phyloP scores from a whole-genome alignment of 2,113 vertebrate species.

The Myotis lucifugus region DNA sequence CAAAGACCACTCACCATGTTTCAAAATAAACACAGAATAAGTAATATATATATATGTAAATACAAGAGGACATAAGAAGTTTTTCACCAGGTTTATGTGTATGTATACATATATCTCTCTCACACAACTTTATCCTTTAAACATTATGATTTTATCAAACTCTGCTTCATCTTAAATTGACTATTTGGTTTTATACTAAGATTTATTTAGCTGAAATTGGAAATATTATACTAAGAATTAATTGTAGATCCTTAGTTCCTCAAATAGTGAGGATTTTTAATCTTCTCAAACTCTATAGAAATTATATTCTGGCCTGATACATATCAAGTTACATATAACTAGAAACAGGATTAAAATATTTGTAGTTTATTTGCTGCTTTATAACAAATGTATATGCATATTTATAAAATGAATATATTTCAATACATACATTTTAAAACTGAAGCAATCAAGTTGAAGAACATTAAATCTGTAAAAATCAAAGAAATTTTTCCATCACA shows the following conservation, averaged over 20 bases:
- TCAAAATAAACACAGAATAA: neutral
- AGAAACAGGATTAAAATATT: neutral
- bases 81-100: neutral
- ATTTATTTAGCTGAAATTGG: neutral
- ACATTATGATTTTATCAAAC: neutral
- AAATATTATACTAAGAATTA: constrained; percentile 33
- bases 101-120: neutral
- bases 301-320: neutral
- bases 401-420: constrained; percentile 30
- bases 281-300: neutral
- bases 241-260: neutral
- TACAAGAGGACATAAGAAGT: neutral
- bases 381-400: neutral
- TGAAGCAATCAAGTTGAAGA: neutral
- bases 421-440: neutral
- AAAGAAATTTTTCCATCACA: neutral
- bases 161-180: neutral
- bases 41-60: neutral
- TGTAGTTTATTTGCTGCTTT: neutral
- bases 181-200: neutral
- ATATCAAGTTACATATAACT: neutral
- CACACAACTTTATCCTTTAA: neutral
- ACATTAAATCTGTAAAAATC: neutral
- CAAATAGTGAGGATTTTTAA: constrained; percentile 18
- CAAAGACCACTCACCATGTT: neutral